A percentile compares a stretch with the other conserved stretches of the same genome.
Conservation (phyloP, 2,113 vertebrate genomes). For the Scalopus aquaticus region DNA sequence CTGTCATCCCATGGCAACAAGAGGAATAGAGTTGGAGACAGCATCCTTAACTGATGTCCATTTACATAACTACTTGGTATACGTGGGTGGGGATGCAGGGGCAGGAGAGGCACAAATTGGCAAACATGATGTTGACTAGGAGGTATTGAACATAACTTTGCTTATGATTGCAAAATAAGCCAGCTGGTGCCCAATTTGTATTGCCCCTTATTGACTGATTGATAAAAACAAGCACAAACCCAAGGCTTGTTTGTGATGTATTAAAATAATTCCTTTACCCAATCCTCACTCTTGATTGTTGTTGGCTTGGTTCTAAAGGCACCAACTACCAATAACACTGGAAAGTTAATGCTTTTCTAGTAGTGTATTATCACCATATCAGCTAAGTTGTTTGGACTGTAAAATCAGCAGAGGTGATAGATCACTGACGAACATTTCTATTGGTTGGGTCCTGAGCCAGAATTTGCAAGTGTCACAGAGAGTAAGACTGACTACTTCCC, state of each 20-base stretch:
- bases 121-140: constrained; percentile 11
- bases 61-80: constrained; percentile 48
- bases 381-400: constrained; percentile 27
- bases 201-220: constrained; percentile 30
- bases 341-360: constrained; percentile 48
- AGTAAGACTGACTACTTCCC: background rate
- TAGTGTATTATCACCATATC: background rate
- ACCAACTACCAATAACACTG: background rate
- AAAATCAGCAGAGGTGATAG: constrained; percentile 40
- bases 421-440: constrained; percentile 52
- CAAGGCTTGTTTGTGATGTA: constrained; percentile 33
- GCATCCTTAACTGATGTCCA: constrained; percentile 22
- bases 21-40: constrained; percentile 29
- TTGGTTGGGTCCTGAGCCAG: constrained; percentile 12
- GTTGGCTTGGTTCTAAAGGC: constrained; percentile 27
- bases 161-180: constrained; percentile 22
- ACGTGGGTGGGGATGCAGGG: background rate
- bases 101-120: background rate
- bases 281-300: constrained; percentile 39
- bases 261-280: constrained; percentile 40
- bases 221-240: constrained; percentile 22
- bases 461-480: background rate
- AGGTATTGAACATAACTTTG: constrained; percentile 16
- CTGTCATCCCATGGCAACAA: constrained; percentile 28
- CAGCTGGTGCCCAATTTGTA: constrained; percentile 37